phyloP scores from a whole-genome alignment of 35 echinoderm and acorn worm genomes.

The Holothuria glaberrima region DNA sequence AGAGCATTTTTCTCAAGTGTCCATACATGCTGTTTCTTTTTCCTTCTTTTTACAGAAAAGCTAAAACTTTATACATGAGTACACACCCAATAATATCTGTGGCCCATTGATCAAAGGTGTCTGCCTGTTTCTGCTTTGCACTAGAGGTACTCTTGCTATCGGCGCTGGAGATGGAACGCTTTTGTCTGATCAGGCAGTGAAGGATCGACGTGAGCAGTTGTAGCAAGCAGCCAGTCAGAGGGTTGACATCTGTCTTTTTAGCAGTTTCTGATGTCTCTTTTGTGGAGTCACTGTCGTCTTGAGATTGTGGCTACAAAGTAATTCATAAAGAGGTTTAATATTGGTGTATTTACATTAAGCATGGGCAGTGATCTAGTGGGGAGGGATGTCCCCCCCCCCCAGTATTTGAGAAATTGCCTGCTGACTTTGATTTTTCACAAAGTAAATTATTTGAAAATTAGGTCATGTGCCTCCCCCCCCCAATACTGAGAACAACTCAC shows the following conservation, averaged over 20 bases:
- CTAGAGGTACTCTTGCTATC: slow-evolving; percentile 51
- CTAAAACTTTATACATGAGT: no score
- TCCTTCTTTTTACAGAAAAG: no score
- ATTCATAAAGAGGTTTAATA: neutral
- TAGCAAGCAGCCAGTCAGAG: slow-evolving; percentile 77
- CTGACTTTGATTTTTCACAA: no score
- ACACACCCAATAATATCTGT: slow-evolving; percentile 82
- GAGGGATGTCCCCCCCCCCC: no score
- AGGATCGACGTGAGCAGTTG: slow-evolving; percentile 83
- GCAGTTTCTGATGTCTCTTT: slow-evolving; percentile 8
- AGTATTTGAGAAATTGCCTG: no score
- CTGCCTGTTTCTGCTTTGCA: slow-evolving; percentile 87
- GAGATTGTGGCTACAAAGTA: no score
- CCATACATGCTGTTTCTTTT: no score
- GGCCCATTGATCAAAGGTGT: slow-evolving; percentile 95
- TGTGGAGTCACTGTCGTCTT: neutral
- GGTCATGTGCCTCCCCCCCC: no score
- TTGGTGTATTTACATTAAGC: neutral
- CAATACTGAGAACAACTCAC: no score
- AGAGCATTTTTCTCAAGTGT: no score
- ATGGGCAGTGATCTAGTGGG: no score
- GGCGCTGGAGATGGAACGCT: slow-evolving; percentile 59
- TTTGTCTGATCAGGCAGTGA: slow-evolving; percentile 84
- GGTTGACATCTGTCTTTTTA: slow-evolving; percentile 35
- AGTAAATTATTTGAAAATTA: no score